Base-by-base conservation (phyloP, 2,797 vertebrate species). In the Enteromius paludinosus region DNA sequence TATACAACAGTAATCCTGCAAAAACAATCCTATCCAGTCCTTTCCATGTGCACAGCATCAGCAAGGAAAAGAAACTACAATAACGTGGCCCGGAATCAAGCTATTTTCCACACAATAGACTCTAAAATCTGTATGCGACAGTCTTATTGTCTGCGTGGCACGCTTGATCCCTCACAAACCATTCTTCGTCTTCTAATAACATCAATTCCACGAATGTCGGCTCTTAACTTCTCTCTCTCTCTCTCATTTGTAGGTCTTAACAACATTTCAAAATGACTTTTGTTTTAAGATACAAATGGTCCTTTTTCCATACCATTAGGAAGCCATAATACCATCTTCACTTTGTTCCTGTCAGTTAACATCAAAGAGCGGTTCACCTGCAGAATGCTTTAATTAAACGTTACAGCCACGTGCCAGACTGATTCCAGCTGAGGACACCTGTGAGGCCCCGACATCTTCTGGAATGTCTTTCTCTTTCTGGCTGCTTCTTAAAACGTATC, bases 381-480 rank as follows among this genome's bases (percentile, higher is more conserved):
- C 65, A 74, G 54, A 87, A 83, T 35, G 61, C 77, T 86, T 87
- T 86, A 84, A 87, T 86, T 86, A 83, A 78, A 82, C 1, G 15
- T 9, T 9, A 1, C 18, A 9, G 41, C 2, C 56, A 18, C 64
- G 17, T 76, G 65, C 78, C 81, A 41, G 70, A 56, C 61, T 30
- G n/a, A 17, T 70, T 79, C 65, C 47, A 77, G 82, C 65, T 33
- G 65, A 81, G 62, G 71, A 82, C 83, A 86, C 82, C 87, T 83
- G 84, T 68, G 52, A 86, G 75, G 41, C 23, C 69, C 78, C 23
- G 82, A 35, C 82, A 79, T 85, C 81, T 74, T 81, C 64, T 81
- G 66, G 71, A 82, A 82, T 84, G 71, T 70, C 76, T 74, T 35
- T 75, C 30, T 75, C 61, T 41, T 62, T 73, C 77, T 59, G 28